Percentiles rank a stretch among this genome's conserved stretches.
Conservation (phyloP, 1,140 invertebrate species). For the Procambarus virginalis region DNA sequence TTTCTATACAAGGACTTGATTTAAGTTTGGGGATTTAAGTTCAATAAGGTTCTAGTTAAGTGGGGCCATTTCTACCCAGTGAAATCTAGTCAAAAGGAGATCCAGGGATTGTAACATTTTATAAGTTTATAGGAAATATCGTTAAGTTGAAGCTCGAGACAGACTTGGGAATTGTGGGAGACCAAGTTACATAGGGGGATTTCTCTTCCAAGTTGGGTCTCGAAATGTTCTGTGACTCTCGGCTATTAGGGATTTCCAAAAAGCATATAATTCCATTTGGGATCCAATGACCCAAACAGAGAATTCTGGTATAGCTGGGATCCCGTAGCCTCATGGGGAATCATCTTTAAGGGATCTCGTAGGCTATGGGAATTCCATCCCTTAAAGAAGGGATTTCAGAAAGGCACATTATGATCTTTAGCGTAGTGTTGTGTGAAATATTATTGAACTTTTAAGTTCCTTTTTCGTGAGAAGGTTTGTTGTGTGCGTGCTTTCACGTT, state of each 20-base stretch:
- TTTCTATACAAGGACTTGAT: too few relatives aligned
- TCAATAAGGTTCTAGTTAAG: background rate
- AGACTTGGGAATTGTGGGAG: background rate
- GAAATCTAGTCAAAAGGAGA: slow-evolving; percentile 1
- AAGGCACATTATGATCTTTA: too few relatives aligned
- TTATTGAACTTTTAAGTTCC: too few relatives aligned
- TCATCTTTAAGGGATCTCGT: background rate
- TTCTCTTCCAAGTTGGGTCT: too few relatives aligned
- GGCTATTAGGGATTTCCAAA: too few relatives aligned
- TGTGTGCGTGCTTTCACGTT: too few relatives aligned
- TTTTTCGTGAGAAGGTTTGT: too few relatives aligned
- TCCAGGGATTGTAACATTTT: background rate
- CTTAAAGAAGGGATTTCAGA: too few relatives aligned
- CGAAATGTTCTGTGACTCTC: too few relatives aligned
- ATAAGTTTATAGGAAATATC: background rate
- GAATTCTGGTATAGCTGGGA: background rate
- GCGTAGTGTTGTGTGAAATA: too few relatives aligned
- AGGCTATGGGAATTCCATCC: too few relatives aligned
- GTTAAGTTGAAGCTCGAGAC: background rate
- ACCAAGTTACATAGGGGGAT: background rate
- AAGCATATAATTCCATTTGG: too few relatives aligned
- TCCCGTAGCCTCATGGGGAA: background rate
- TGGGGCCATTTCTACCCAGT: background rate
- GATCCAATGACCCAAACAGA: background rate
- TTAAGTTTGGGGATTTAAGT: background rate